Conservation (phyloP, 1,140 invertebrate species). For the Spodoptera frugiperda region DNA sequence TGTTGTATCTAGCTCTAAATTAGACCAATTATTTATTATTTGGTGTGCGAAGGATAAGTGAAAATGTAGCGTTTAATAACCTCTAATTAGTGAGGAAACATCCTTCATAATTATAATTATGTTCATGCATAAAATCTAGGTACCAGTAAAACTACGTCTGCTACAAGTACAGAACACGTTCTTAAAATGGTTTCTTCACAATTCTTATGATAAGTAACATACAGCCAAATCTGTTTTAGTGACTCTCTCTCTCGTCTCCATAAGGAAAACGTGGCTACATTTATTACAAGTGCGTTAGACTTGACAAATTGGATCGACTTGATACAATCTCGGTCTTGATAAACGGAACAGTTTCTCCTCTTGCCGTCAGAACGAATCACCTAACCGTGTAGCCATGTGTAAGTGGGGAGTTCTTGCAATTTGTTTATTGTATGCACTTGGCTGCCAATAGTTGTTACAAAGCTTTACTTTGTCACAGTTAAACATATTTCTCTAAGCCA, state of each 20-base stretch:
- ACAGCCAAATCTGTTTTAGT: too few species aligned
- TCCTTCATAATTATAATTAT: neutral
- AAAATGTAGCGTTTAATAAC: neutral
- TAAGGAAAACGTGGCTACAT: neutral
- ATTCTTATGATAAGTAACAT: too few species aligned
- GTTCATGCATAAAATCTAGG: neutral
- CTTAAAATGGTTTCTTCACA: neutral
- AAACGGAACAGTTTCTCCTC: constrained; percentile 37
- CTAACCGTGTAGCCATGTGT: neutral
- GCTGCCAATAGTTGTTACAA: neutral
- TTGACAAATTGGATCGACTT: constrained; percentile 33
- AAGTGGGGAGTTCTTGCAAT: neutral
- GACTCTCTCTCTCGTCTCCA: neutral
- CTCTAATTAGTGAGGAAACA: neutral
- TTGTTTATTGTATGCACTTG: neutral
- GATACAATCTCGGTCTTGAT: neutral
- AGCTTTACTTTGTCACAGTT: too few species aligned
- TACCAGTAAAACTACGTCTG: neutral
- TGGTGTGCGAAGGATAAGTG: neutral
- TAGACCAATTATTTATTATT: neutral
- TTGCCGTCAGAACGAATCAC: constrained; percentile 34
- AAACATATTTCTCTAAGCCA: too few species aligned
- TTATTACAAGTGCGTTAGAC: neutral
- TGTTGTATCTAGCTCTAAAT: too few species aligned
- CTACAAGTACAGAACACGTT: too few species aligned